A percentile compares a stretch with the other conserved stretches of the same genome.
Evolutionary conservation across 1,140 invertebrate genomes (phyloP).

Genomic region (Mamestra configurata): DNA sequence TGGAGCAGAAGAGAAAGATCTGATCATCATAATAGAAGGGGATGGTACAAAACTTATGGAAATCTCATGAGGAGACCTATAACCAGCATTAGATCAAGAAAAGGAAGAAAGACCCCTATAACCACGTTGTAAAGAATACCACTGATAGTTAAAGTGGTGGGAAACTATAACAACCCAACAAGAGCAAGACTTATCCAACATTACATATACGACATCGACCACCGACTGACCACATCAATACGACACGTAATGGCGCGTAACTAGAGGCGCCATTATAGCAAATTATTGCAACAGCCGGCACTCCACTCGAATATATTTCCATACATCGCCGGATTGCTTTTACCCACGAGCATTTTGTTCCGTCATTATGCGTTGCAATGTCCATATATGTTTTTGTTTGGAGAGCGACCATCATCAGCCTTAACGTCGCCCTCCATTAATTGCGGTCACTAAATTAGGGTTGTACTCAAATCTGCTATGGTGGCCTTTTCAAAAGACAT

Average conservation of each 20-base stretch:
- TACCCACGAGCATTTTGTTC: constrained; percentile 37
- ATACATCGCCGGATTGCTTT: constrained; percentile 30
- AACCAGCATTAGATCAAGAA: too few relatives aligned
- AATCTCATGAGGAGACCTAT: too few relatives aligned
- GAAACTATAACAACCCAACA: neutral
- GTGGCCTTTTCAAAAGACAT: too few relatives aligned
- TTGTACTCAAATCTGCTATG: too few relatives aligned
- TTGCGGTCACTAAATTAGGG: too few relatives aligned
- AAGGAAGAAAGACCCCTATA: too few relatives aligned
- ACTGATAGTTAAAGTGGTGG: neutral
- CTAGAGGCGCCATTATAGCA: constrained; percentile 35
- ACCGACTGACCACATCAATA: constrained; percentile 30
- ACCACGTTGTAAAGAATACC: too few relatives aligned
- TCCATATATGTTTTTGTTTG: constrained; percentile 14
- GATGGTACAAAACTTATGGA: too few relatives aligned
- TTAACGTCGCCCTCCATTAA: too few relatives aligned
- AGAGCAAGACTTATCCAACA: neutral
- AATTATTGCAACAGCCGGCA: constrained; percentile 32
- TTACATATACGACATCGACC: constrained; percentile 13
- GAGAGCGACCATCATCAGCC: neutral
- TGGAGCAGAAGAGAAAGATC: too few relatives aligned
- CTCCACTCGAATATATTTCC: constrained; percentile 31
- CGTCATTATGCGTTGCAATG: constrained; percentile 14
- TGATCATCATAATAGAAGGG: too few relatives aligned
- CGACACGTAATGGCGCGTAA: constrained; percentile 35